phyloP scores from a whole-genome alignment of 1,140 invertebrate genomes.

The Caligus rogercresseyi region DNA sequence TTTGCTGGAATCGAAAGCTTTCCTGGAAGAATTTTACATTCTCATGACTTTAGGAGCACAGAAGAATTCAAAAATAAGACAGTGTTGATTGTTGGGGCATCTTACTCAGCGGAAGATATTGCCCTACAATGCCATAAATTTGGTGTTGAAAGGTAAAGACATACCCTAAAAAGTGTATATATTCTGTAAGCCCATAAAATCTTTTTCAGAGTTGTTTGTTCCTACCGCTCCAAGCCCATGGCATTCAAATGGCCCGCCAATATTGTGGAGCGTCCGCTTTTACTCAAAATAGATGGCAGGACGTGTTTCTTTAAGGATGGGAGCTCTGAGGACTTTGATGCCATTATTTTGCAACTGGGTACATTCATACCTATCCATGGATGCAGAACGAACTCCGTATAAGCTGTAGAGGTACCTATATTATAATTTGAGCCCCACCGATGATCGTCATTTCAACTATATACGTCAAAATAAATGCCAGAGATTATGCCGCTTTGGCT shows the following conservation, averaged over 20 bases:
- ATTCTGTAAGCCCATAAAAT: not conserved
- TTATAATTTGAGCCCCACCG: not conserved
- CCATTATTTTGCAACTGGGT: constrained; percentile 30
- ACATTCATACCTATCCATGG: constrained; percentile 29
- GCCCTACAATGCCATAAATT: constrained; percentile 20
- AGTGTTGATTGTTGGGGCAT: constrained; percentile 18
- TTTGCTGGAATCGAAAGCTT: constrained; percentile 21
- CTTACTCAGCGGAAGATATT: constrained; percentile 22
- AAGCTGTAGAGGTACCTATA: not conserved
- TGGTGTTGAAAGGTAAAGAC: constrained; percentile 19
- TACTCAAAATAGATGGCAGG: constrained; percentile 26
- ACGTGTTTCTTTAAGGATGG: constrained; percentile 28
- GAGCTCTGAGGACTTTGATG: constrained; percentile 27
- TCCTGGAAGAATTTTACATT: constrained; percentile 20
- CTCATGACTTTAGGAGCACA: constrained; percentile 20
- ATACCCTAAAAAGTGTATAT: not conserved
- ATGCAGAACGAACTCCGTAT: constrained; percentile 23
- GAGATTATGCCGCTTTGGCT: too few relatives aligned
- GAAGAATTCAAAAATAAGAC: constrained; percentile 20
- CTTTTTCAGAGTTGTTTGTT: constrained; percentile 12
- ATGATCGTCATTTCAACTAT: not conserved
- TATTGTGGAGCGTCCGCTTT: constrained; percentile 16
- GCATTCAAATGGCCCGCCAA: constrained; percentile 21
- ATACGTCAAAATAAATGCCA: not conserved
- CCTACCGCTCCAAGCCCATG: constrained; percentile 20